A percentile compares a stretch with the other conserved stretches of the same genome.
phyloP scores from a whole-genome alignment of 2,113 vertebrate species.

The Takifugu bimaculatus region DNA sequence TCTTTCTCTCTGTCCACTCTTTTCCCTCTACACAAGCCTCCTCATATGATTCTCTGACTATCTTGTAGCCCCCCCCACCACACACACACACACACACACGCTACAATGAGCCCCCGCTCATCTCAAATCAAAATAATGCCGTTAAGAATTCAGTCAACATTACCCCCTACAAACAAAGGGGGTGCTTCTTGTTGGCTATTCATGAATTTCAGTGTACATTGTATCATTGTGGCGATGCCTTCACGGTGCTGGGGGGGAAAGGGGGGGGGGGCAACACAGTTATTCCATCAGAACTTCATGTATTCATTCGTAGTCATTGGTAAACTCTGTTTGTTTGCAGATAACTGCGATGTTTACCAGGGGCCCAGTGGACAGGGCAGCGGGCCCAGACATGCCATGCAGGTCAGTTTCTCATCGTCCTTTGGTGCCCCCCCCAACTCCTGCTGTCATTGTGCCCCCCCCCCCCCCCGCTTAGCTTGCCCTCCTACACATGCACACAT shows the following conservation, averaged over 20 bases:
- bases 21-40: too few relatives aligned
- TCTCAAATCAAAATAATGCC: conserved; percentile 71
- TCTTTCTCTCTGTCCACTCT: too few relatives aligned
- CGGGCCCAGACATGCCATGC: conserved; percentile 38
- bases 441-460: conserved; percentile 47
- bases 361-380: conserved; percentile 24
- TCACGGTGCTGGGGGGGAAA: conserved; percentile 9
- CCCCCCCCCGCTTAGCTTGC: neutral
- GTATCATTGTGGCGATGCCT: conserved; percentile 65
- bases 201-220: conserved; percentile 75
- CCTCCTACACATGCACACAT: too few relatives aligned
- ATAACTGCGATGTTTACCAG: conserved; percentile 66
- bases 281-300: conserved; percentile 73
- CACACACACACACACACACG: too few relatives aligned
- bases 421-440: conserved; percentile 20
- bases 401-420: conserved; percentile 57
- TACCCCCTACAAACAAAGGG: conserved; percentile 58
- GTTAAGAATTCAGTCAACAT: conserved; percentile 76
- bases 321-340: conserved; percentile 74
- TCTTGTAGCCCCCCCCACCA: neutral
- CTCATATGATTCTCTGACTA: too few relatives aligned
- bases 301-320: conserved; percentile 66
- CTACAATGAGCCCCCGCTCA: conserved; percentile 25
- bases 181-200: conserved; percentile 69
- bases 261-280: conserved; percentile 39